These are phyloP conservation scores for Aeoliscus strigatus DNA, from an alignment of 2,797 vertebrate species.

Conservation along the genomic window DNA sequence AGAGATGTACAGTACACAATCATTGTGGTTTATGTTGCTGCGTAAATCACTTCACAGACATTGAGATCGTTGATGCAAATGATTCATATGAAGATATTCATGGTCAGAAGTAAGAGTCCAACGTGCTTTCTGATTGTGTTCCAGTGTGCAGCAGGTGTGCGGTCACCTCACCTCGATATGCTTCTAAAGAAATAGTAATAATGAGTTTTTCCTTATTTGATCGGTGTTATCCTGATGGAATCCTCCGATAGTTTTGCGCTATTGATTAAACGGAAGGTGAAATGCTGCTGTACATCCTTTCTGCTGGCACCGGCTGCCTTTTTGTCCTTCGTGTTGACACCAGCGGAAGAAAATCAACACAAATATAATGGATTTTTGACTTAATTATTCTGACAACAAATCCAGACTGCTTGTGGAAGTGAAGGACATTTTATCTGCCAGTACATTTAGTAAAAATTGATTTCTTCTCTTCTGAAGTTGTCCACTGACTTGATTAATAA, in stretches of 20 bases:
- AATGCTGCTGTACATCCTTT: slow-evolving; percentile 5
- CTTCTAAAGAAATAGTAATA: neutral
- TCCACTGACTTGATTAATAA: slow-evolving; percentile 75
- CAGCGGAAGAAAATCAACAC: slow-evolving; percentile 42
- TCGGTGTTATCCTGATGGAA: slow-evolving; percentile 11
- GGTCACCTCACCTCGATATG: slow-evolving; percentile 1
- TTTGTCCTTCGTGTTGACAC: slow-evolving; percentile 44
- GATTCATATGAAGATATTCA: slow-evolving; percentile 27
- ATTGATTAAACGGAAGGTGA: slow-evolving; percentile 31
- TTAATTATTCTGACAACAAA: slow-evolving; percentile 61
- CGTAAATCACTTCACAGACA: slow-evolving; percentile 52
- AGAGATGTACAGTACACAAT: slow-evolving; percentile 52
- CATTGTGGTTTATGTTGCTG: slow-evolving; percentile 50
- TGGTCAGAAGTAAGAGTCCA: neutral
- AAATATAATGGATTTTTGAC: slow-evolving; percentile 63
- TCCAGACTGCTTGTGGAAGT: slow-evolving; percentile 43
- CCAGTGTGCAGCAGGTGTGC: slow-evolving; percentile 13
- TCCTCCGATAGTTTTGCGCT: slow-evolving; percentile 8
- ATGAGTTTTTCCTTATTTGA: neutral
- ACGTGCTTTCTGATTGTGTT: slow-evolving; percentile 3
- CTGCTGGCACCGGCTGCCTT: slow-evolving; percentile 4
- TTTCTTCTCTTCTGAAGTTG: slow-evolving; percentile 68
- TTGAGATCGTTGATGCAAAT: slow-evolving; percentile 33
- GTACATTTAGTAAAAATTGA: slow-evolving; percentile 74
- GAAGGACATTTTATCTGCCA: slow-evolving; percentile 65